phyloP scores from a whole-genome alignment of 2,797 vertebrate genomes.

The Chrysocyon brachyurus region DNA sequence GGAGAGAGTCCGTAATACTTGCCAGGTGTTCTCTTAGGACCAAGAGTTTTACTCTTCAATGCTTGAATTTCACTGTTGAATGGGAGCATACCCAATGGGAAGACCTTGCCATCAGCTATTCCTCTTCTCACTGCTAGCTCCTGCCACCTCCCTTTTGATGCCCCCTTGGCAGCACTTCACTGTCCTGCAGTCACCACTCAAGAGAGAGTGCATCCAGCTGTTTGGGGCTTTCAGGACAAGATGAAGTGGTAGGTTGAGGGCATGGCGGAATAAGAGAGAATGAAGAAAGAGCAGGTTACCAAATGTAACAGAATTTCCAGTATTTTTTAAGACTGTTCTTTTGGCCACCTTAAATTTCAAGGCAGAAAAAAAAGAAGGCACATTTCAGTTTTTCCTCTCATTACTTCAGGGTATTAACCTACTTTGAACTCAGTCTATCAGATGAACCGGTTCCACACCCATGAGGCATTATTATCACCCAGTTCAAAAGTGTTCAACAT shows the following conservation, averaged over 20 bases:
- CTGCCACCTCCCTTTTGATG: neutral
- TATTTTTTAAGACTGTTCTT: neutral
- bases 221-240: neutral
- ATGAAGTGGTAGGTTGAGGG: neutral
- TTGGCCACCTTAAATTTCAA: slow-evolving; percentile 26
- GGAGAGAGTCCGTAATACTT: neutral
- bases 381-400: slow-evolving; percentile 41
- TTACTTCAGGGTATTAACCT: slow-evolving; percentile 58
- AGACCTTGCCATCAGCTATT: neutral
- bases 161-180: neutral
- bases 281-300: neutral
- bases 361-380: neutral
- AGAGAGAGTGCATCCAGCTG: neutral
- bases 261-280: neutral
- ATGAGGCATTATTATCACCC: slow-evolving; percentile 71
- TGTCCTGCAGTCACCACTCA: neutral
- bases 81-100: neutral
- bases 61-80: neutral
- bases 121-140: neutral
- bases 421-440: slow-evolving; percentile 67
- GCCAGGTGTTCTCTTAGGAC: neutral
- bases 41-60: neutral
- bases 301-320: neutral
- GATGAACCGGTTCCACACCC: slow-evolving; percentile 60
- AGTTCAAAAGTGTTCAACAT: slow-evolving; percentile 72